Conservation (phyloP, 2,797 vertebrate genomes). For the Darevskia nairensis region DNA sequence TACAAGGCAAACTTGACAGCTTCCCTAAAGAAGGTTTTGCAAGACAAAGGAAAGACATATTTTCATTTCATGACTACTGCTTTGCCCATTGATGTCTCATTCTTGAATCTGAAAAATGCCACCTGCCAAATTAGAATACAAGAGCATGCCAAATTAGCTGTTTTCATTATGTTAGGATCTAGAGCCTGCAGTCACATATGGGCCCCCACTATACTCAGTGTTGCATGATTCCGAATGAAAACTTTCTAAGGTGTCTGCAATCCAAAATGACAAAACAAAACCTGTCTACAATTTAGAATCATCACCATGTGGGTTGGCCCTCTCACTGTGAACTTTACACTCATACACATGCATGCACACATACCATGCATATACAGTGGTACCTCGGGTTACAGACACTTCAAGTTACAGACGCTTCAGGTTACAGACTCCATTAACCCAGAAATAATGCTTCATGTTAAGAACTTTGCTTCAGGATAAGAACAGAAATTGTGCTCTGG, state of each 20-base stretch:
- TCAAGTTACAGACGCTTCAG: too few species aligned
- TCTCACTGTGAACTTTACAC: not conserved
- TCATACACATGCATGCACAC: not conserved
- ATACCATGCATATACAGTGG: not conserved
- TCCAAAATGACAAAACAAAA: not conserved
- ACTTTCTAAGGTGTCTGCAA: not conserved
- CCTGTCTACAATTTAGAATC: not conserved
- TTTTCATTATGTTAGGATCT: not conserved
- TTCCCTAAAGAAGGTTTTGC: constrained; percentile 12
- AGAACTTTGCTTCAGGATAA: too few species aligned
- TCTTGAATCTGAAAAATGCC: not conserved
- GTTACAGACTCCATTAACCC: too few species aligned
- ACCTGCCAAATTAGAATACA: not conserved
- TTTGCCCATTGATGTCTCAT: not conserved
- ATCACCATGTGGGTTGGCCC: not conserved
- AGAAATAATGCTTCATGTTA: too few species aligned
- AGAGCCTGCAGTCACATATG: not conserved
- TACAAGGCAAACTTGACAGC: constrained; percentile 1
- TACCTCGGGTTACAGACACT: too few species aligned
- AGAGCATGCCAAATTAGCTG: not conserved
- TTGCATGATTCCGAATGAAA: not conserved
- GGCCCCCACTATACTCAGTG: not conserved
- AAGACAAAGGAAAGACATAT: not conserved
- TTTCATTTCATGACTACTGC: constrained; percentile 14
- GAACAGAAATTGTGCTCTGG: too few species aligned